phyloP scores from a whole-genome alignment of 2,888 invertebrate genomes.

The Cerceris rybyensis region DNA sequence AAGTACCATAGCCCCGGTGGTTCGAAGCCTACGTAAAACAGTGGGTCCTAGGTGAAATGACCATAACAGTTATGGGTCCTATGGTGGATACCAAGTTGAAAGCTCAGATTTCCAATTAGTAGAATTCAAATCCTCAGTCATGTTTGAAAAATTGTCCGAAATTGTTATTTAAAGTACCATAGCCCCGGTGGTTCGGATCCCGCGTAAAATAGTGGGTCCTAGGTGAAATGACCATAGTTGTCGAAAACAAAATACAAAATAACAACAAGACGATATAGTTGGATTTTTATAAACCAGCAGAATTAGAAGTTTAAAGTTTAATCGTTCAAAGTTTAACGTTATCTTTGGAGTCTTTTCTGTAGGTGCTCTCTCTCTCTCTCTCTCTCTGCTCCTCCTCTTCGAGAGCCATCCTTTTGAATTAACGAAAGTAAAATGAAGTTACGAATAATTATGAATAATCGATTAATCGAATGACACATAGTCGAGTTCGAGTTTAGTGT shows the following conservation, averaged over 20 bases:
- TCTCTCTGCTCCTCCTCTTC: background rate
- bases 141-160: too few relatives aligned
- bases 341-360: constrained; percentile 48
- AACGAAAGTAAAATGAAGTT: constrained; percentile 70
- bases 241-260: background rate
- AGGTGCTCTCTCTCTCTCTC: constrained; percentile 27
- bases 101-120: too few relatives aligned
- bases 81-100: too few relatives aligned
- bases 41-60: too few relatives aligned
- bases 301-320: constrained; percentile 37
- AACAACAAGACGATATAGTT: constrained; percentile 27
- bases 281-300: constrained; percentile 32
- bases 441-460: constrained; percentile 75
- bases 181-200: too few relatives aligned
- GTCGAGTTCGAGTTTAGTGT: constrained; percentile 64
- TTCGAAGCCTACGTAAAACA: too few relatives aligned
- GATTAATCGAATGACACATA: constrained; percentile 73
- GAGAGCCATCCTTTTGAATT: constrained; percentile 34
- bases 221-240: too few relatives aligned
- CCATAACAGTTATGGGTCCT: too few relatives aligned
- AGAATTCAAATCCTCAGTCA: too few relatives aligned
- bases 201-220: too few relatives aligned
- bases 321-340: constrained; percentile 44
- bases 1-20: too few relatives aligned
- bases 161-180: too few relatives aligned